phyloP scores from a whole-genome alignment of 1,140 invertebrate species.

The Adelges cooleyi region DNA sequence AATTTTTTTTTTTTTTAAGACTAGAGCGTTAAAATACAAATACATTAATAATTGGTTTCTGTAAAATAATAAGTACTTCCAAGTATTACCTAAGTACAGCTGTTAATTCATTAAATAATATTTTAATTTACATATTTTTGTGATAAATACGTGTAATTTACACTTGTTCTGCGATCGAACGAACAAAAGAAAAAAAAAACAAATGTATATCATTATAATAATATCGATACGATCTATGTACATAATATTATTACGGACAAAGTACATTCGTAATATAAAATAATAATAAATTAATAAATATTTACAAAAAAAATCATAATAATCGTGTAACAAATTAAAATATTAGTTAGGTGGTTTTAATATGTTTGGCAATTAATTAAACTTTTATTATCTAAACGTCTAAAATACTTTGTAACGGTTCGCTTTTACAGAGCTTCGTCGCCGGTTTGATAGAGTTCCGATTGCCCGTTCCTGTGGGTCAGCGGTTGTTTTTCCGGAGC shows the following conservation, averaged over 20 bases:
- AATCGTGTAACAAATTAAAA: conserved; percentile 29
- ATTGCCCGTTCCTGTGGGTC: conserved; percentile 53
- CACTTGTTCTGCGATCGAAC: conserved; percentile 12
- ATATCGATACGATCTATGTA: too few relatives aligned
- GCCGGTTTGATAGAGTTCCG: conserved; percentile 40
- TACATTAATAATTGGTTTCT: conserved; percentile 1
- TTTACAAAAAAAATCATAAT: conserved; percentile 28
- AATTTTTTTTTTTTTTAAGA: conserved; percentile 2
- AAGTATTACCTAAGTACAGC: conserved; percentile 17
- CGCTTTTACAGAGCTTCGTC: conserved; percentile 51
- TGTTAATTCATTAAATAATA: conserved; percentile 18
- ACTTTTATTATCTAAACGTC: too few relatives aligned
- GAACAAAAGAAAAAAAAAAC: too few relatives aligned
- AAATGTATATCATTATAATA: too few relatives aligned
- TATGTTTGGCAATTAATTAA: conserved; percentile 2
- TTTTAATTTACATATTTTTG: conserved; percentile 29
- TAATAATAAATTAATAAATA: conserved; percentile 1
- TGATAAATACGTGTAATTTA: conserved; percentile 11
- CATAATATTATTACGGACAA: conserved; percentile 29
- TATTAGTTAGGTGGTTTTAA: conserved; percentile 28
- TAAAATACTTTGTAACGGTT: too few relatives aligned
- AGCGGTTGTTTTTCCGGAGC: conserved; percentile 72
- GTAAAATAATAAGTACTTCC: conserved; percentile 14
- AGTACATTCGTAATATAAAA: neutral
- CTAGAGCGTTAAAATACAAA: conserved; percentile 24